Conservation (phyloP, 2,797 vertebrate species). For the Choloepus didactylus region DNA sequence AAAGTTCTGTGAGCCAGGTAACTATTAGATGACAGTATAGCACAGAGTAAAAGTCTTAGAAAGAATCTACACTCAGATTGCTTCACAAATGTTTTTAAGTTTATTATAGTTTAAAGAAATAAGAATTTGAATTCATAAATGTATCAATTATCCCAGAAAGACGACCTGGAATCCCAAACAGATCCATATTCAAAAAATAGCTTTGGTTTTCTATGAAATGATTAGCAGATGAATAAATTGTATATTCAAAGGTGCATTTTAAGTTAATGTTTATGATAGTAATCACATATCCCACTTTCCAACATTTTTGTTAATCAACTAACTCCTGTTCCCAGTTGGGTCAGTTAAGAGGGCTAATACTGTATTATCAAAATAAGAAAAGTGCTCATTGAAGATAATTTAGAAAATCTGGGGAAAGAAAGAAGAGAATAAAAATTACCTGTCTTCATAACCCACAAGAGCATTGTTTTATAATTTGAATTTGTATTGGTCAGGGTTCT, state of each 20-base stretch:
- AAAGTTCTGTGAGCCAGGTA: constrained; percentile 22
- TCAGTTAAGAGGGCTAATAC: background rate
- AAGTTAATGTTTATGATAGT: constrained; percentile 36
- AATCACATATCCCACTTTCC: constrained; percentile 5
- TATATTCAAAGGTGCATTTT: constrained; percentile 13
- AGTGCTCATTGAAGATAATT: constrained; percentile 10
- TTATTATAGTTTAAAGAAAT: constrained; percentile 22
- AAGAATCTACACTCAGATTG: background rate
- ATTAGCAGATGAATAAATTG: background rate
- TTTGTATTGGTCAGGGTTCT: background rate
- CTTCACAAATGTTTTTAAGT: constrained; percentile 16
- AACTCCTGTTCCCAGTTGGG: background rate
- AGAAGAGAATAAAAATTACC: constrained; percentile 34
- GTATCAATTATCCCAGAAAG: constrained; percentile 11
- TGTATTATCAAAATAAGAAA: constrained; percentile 22
- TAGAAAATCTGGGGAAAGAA: constrained; percentile 24
- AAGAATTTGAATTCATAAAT: constrained; percentile 54
- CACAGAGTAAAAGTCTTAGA: constrained; percentile 18
- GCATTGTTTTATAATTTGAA: constrained; percentile 8
- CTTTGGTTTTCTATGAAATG: background rate
- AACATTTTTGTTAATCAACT: constrained; percentile 5
- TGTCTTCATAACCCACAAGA: constrained; percentile 12
- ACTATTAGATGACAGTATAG: background rate
- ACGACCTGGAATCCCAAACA: background rate
- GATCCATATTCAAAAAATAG: background rate